Percentiles rank a stretch among this genome's conserved stretches.
Conservation (phyloP, 2,113 vertebrate species). For the Hassar affinis region DNA sequence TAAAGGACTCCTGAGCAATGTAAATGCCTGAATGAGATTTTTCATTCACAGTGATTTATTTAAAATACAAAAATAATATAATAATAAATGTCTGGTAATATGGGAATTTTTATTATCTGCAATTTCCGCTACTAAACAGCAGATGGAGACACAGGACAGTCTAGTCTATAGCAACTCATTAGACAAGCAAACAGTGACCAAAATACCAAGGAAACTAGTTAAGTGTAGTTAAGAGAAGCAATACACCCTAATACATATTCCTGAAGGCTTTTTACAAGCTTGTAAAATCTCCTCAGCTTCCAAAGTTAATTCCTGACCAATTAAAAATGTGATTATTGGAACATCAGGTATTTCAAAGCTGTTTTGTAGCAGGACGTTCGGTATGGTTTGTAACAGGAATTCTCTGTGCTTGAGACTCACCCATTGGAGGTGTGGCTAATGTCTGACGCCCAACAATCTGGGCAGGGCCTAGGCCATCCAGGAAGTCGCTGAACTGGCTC, state of each 20-base stretch:
- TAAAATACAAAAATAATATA: neutral
- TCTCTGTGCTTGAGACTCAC: constrained; percentile 70
- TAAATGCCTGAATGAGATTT: neutral
- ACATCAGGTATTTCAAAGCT: too few relatives aligned
- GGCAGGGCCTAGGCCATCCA: constrained; percentile 93
- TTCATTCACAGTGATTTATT: neutral
- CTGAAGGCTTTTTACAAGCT: neutral
- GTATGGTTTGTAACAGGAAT: neutral
- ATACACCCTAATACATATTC: neutral
- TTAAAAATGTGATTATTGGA: neutral
- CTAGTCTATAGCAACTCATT: neutral
- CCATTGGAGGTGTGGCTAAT: constrained; percentile 92
- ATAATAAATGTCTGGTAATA: neutral
- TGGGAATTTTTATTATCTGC: neutral
- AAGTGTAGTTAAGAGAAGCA: neutral
- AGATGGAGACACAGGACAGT: constrained; percentile 61
- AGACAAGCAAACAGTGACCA: neutral
- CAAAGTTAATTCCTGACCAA: neutral
- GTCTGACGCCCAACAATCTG: constrained; percentile 97
- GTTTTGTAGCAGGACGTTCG: neutral
- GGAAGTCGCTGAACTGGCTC: constrained; percentile 97
- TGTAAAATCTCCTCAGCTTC: neutral
- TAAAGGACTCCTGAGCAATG: neutral
- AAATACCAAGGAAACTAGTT: neutral
- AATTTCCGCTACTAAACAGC: constrained; percentile 52